Conservation (phyloP, 23 tunicate species). For the Styela clava region DNA sequence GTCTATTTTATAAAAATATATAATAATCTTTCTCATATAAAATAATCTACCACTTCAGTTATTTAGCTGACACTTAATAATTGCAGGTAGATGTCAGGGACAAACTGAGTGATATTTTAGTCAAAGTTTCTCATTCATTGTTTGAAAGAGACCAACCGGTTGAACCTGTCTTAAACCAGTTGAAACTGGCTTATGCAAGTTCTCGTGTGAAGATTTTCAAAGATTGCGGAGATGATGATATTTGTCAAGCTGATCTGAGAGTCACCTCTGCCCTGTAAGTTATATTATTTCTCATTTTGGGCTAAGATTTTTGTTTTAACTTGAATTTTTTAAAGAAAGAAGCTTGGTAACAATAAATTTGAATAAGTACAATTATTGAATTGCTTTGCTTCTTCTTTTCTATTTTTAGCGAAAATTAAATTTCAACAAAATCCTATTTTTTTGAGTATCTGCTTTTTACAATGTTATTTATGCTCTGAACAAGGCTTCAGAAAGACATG, state of each 20-base stretch:
- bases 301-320: not conserved
- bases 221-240: conserved; percentile 81
- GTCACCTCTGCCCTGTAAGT: conserved; percentile 44
- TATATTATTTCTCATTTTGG: not conserved
- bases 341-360: too few relatives aligned
- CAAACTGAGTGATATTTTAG: conserved; percentile 52
- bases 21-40: too few relatives aligned
- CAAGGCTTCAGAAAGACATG: too few relatives aligned
- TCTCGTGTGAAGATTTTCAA: conserved; percentile 48
- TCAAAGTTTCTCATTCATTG: conserved; percentile 61
- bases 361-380: too few relatives aligned
- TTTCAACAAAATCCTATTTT: too few relatives aligned
- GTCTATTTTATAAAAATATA: too few relatives aligned
- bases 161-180: conserved; percentile 63
- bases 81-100: conserved; percentile 44
- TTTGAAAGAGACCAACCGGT: conserved; percentile 46
- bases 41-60: too few relatives aligned
- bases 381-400: too few relatives aligned
- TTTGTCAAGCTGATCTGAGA: conserved; percentile 66
- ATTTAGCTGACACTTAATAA: too few relatives aligned
- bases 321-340: not conserved
- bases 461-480: too few relatives aligned
- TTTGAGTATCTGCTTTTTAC: too few relatives aligned
- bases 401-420: too few relatives aligned
- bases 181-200: conserved; percentile 41